Percentiles rank a stretch among this genome's conserved stretches.
Conservation (phyloP, 2,113 vertebrate species). For the Microcebus ravelobensis region DNA sequence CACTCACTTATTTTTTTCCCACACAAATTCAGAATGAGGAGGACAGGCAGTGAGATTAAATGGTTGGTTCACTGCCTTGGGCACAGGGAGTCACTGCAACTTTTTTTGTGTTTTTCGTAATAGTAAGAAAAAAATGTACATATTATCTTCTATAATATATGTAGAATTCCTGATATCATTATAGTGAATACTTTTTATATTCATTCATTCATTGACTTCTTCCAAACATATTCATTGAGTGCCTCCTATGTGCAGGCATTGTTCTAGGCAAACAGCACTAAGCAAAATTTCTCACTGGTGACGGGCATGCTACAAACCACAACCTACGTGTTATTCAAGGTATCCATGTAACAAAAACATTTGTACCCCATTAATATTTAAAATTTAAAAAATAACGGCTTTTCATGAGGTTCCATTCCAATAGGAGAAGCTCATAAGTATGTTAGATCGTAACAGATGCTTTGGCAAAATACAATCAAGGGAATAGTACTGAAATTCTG, state of each 20-base stretch:
- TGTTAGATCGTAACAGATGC: background rate
- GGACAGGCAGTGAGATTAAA: background rate
- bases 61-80: background rate
- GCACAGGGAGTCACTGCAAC: background rate
- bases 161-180: background rate
- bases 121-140: background rate
- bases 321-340: too few species aligned
- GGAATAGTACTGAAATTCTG: background rate
- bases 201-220: background rate
- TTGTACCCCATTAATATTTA: too few species aligned
- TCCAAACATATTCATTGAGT: background rate
- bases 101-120: background rate
- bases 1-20: constrained; percentile 15
- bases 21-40: constrained; percentile 34
- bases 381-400: too few species aligned
- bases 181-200: background rate
- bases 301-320: too few species aligned
- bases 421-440: background rate
- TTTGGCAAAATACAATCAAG: background rate
- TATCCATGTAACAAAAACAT: too few species aligned
- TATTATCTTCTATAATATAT: background rate
- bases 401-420: background rate
- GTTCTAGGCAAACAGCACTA: background rate
- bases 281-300: background rate
- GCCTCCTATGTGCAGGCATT: background rate